These are phyloP conservation scores for Halichoerus grypus DNA, from an alignment of 2,113 vertebrate genomes.

Conservation along the genomic window DNA sequence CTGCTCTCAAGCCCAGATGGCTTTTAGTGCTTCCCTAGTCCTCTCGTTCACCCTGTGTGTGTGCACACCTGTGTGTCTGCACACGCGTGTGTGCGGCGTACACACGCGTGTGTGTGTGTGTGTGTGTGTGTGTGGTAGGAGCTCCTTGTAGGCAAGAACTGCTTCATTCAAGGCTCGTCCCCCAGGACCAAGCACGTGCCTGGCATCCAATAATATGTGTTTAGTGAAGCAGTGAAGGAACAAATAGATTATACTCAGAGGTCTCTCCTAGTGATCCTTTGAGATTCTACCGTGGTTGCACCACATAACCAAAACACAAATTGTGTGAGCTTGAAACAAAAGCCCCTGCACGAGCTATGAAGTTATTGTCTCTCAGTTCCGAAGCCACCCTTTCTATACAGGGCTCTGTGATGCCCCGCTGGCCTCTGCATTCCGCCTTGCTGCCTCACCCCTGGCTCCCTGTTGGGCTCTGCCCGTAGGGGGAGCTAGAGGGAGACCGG, in stretches of 20 bases:
- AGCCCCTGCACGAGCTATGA: not conserved
- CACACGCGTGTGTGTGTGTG: not conserved
- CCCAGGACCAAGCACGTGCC: not conserved
- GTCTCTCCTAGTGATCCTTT: not conserved
- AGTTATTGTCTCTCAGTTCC: not conserved
- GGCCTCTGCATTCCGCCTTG: not conserved
- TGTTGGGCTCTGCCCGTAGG: not conserved
- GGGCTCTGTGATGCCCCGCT: not conserved
- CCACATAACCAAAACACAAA: slow-evolving; percentile 27
- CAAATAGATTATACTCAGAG: not conserved
- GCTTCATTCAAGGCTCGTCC: not conserved
- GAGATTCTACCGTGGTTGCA: not conserved
- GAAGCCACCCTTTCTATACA: not conserved
- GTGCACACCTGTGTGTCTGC: not conserved
- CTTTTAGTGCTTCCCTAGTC: not conserved
- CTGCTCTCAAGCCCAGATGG: not conserved
- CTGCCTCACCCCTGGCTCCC: not conserved
- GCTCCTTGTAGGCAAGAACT: not conserved
- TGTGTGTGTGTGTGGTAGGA: not conserved
- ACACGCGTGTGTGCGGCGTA: not conserved
- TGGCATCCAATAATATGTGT: not conserved
- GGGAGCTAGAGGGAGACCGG: not conserved
- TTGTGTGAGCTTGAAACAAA: slow-evolving; percentile 37
- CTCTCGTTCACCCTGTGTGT: not conserved
- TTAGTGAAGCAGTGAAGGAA: slow-evolving; percentile 26